Evolutionary conservation across 1,140 invertebrate genomes (phyloP).

Genomic region (Conus betulinus): DNA sequence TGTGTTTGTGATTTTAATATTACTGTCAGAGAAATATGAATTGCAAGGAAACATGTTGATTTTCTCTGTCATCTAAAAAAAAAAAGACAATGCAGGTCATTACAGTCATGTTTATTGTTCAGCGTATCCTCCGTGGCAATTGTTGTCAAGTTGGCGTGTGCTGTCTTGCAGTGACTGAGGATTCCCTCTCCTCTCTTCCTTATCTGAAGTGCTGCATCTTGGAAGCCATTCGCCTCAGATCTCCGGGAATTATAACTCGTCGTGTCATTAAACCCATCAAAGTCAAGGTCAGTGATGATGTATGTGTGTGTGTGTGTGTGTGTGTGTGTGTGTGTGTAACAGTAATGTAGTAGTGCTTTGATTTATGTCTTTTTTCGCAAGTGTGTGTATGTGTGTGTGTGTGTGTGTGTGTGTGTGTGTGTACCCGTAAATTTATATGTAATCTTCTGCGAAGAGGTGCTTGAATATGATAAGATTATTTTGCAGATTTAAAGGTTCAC

Average conservation of each 20-base stretch:
- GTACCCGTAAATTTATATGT: not conserved
- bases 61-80: too few relatives aligned
- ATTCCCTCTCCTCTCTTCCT: conserved; percentile 49
- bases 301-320: not conserved
- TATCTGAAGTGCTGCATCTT: conserved; percentile 61
- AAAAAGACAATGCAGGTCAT: too few relatives aligned
- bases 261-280: conserved; percentile 59
- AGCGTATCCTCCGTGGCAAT: too few relatives aligned
- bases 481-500: too few relatives aligned
- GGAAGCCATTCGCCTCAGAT: conserved; percentile 59
- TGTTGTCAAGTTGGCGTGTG: too few relatives aligned
- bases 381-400: not conserved
- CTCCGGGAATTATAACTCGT: conserved; percentile 60
- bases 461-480: too few relatives aligned
- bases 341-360: not conserved
- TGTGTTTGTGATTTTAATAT: too few relatives aligned
- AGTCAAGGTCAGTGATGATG: conserved; percentile 47
- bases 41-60: too few relatives aligned
- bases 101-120: too few relatives aligned
- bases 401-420: conserved; percentile 21
- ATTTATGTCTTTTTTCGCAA: not conserved
- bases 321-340: not conserved
- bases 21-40: too few relatives aligned
- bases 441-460: too few relatives aligned
- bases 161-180: conserved; percentile 46